phyloP scores from a whole-genome alignment of 2,113 vertebrate species.

The Cacatua alba region DNA sequence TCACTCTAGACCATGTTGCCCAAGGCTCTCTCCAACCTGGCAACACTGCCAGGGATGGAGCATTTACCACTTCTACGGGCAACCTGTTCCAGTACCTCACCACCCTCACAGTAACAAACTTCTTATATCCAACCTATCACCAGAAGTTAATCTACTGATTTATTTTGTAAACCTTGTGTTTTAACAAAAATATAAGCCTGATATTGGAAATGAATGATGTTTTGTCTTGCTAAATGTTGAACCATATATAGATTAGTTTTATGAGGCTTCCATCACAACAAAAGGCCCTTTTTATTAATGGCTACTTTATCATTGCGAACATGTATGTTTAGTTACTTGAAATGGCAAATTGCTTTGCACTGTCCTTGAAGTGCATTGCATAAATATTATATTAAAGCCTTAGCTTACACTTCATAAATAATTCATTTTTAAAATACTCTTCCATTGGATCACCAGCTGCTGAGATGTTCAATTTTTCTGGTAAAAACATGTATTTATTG shows the following conservation, averaged over 20 bases:
- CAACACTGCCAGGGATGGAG: not conserved
- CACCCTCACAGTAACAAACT: not conserved
- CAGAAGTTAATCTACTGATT: not conserved
- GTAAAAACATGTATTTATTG: constrained; percentile 74
- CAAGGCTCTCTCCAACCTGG: not conserved
- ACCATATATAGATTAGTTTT: not conserved
- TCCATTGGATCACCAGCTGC: constrained; percentile 63
- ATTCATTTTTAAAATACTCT: constrained; percentile 72
- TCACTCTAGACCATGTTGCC: not conserved
- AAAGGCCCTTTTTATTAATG: constrained; percentile 32
- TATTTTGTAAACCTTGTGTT: not conserved
- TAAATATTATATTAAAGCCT: constrained; percentile 77
- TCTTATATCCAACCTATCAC: not conserved
- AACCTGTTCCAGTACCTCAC: not conserved
- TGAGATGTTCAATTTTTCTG: constrained; percentile 70
- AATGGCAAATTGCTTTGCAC: constrained; percentile 62
- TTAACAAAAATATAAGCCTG: not conserved
- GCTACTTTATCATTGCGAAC: constrained; percentile 57
- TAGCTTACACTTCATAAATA: constrained; percentile 78
- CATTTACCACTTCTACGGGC: not conserved
- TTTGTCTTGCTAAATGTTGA: not conserved
- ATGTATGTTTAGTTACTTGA: constrained; percentile 62
- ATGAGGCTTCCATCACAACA: constrained; percentile 6
- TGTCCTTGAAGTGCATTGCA: constrained; percentile 73
- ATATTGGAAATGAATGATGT: not conserved